A percentile compares a stretch with the other conserved stretches of the same genome.
Evolutionary conservation across 1,140 invertebrate genomes (phyloP).

Genomic region (Contarinia nasturtii): DNA sequence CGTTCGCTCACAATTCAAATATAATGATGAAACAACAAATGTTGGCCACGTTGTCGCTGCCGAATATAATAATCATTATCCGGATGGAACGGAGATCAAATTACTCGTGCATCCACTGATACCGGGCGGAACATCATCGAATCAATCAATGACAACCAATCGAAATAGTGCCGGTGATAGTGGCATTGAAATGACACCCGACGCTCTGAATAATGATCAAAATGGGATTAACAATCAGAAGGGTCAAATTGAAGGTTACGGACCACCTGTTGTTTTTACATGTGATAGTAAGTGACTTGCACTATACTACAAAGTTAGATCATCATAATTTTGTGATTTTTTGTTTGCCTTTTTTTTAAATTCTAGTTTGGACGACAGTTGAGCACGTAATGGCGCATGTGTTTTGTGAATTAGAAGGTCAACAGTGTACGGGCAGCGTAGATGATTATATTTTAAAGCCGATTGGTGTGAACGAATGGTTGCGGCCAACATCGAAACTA

Average conservation of each 20-base stretch:
- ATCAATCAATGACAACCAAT: slow-evolving; percentile 17
- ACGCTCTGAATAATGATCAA: background rate
- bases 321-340: background rate
- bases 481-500: slow-evolving; percentile 36
- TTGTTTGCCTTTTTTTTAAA: slow-evolving; percentile 8
- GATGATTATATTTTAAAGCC: slow-evolving; percentile 41
- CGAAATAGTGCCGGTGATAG: background rate
- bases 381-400: slow-evolving; percentile 76
- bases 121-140: slow-evolving; percentile 25
- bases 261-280: slow-evolving; percentile 59
- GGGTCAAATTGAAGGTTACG: slow-evolving; percentile 26
- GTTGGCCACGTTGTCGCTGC: slow-evolving; percentile 64
- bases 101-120: slow-evolving; percentile 55
- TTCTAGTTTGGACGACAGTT: slow-evolving; percentile 62
- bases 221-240: slow-evolving; percentile 3
- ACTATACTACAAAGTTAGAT: too few species aligned
- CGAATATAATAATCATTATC: slow-evolving; percentile 55
- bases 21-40: slow-evolving; percentile 51
- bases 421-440: slow-evolving; percentile 35
- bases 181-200: background rate
- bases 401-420: slow-evolving; percentile 60
- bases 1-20: slow-evolving; percentile 34
- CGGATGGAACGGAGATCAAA: slow-evolving; percentile 65
- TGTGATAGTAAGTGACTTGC: slow-evolving; percentile 49
- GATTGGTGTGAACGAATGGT: slow-evolving; percentile 21